Evolutionary conservation across 2,113 vertebrate genomes (phyloP).

Genomic region (Microtus oregoni): DNA sequence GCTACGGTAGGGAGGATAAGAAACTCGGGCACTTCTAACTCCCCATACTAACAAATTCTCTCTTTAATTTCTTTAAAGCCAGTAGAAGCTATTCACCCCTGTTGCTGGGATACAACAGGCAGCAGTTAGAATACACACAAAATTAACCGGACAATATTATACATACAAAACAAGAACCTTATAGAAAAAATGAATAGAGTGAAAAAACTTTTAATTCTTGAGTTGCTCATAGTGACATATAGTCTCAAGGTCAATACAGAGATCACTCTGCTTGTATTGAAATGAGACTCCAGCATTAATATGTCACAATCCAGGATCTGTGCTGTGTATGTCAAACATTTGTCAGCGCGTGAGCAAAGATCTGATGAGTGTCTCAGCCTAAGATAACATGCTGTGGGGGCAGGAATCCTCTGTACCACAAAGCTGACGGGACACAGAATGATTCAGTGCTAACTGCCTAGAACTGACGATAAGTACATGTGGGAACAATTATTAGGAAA

Average conservation of each 20-base stretch:
- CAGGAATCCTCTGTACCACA: neutral
- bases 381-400: neutral
- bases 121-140: neutral
- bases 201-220: neutral
- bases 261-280: neutral
- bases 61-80: neutral
- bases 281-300: neutral
- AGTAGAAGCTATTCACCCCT: neutral
- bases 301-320: conserved; percentile 27
- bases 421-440: conserved; percentile 38
- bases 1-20: neutral
- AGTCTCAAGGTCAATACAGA: neutral
- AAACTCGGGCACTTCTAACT: conserved; percentile 3
- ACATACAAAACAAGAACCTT: neutral
- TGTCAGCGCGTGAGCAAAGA: conserved; percentile 33
- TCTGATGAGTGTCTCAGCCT: neutral
- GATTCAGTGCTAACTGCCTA: conserved; percentile 60
- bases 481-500: conserved; percentile 62
- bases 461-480: conserved; percentile 53
- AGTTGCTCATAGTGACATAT: conserved; percentile 2
- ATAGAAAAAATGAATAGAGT: neutral
- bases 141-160: neutral
- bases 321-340: conserved; percentile 8
- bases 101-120: neutral
- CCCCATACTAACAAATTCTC: neutral